Evolutionary conservation across 1,140 invertebrate species (phyloP).

Genomic region (Tetramorium parvispinum): DNA sequence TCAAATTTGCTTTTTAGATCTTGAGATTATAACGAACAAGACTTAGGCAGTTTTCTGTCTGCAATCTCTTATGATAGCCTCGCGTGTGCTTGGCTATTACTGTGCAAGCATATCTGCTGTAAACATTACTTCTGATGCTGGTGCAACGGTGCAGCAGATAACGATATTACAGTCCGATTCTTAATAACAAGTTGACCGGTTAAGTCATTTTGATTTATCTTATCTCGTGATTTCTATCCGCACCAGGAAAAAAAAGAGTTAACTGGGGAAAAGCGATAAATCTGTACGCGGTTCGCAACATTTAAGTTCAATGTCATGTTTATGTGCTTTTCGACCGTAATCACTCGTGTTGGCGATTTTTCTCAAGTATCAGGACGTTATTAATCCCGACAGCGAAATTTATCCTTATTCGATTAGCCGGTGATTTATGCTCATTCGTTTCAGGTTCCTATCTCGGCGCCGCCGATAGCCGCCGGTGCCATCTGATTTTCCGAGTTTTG

Average conservation of each 20-base stretch:
- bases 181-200: slow-evolving; percentile 41
- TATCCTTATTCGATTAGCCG: slow-evolving; percentile 29
- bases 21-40: slow-evolving; percentile 41
- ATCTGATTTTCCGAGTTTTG: slow-evolving; percentile 49
- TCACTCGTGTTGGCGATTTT: slow-evolving; percentile 15
- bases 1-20: slow-evolving; percentile 24
- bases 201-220: slow-evolving; percentile 53
- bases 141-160: slow-evolving; percentile 34
- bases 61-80: slow-evolving; percentile 22
- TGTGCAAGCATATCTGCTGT: slow-evolving; percentile 41
- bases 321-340: background rate
- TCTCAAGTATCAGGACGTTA: background rate
- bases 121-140: slow-evolving; percentile 47
- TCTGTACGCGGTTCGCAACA: background rate
- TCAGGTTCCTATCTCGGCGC: slow-evolving; percentile 29
- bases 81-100: slow-evolving; percentile 55
- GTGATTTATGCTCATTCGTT: slow-evolving; percentile 24
- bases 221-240: slow-evolving; percentile 40
- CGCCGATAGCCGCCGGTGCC: slow-evolving; percentile 30
- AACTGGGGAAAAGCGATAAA: slow-evolving; percentile 9
- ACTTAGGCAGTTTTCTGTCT: slow-evolving; percentile 15
- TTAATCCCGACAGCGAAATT: slow-evolving; percentile 31
- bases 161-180: slow-evolving; percentile 41
- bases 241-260: background rate
- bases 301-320: slow-evolving; percentile 41